Base-by-base conservation (phyloP, 2,113 vertebrate species). In the Pholis gunnellus region DNA sequence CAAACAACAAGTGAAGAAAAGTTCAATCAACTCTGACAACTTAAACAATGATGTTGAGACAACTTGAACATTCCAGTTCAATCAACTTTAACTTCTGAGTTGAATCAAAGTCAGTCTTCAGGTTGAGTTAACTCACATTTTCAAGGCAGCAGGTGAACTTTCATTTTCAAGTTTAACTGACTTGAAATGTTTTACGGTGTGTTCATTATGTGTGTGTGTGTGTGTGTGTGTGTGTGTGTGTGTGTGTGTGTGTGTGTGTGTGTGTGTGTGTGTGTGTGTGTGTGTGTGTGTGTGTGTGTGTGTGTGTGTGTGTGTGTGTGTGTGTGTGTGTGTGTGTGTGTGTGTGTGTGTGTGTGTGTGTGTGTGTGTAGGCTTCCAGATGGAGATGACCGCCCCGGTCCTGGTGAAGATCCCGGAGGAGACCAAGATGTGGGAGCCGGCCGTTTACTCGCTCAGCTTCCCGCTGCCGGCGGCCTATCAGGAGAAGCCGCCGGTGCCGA, bases 381-480 rank as follows among this genome's bases (percentile, higher is more conserved):
- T 96, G 89, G 92, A 96, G 75, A 95, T 96, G 95, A 95, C 94
- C 0, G 92, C 95, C 61, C 95, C 95, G 0, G 94, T 96, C 50
- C 87, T 96, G 66, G 94, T 96, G 1, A 94, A 90, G 78, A 93
- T 96, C 68, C 95, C 94, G 2, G 94, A 95, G 82, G 91, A 94
- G 61, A 94, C 90, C 65, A 93, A 81, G 84, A 92, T 94, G 88
- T 94, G 94, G 95, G 94, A 95, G 78, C 93, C 94, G 0, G 95
- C 94, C 1, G 48, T 95, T 50, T 96, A 96, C 87, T 94, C 94
- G 0, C 91, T 96, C 36, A 95, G 81, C 91, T 96, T 96, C 88
- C 94, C 92, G 7, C 86, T 96, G 60, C 95, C 95, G 0, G 87
- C 92, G 38, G 90, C 90, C 84, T 93, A 94, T 84, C 95, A 95